phyloP scores from a whole-genome alignment of 2,888 invertebrate species.

The Leucania comma region DNA sequence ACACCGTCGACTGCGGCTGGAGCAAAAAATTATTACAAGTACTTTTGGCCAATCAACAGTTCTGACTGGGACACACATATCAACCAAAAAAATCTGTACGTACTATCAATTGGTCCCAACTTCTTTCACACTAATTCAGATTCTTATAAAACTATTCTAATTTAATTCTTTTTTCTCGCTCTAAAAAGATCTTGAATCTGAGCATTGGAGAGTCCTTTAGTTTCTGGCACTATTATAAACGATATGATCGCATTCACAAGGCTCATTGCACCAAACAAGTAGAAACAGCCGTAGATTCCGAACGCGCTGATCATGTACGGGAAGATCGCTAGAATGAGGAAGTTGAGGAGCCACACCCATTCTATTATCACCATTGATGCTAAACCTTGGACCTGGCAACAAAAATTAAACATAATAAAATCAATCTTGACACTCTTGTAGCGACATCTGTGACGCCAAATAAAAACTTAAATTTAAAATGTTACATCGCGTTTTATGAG shows the following conservation, averaged over 20 bases:
- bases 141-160: background rate
- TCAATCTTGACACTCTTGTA: no score
- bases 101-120: background rate
- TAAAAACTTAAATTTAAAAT: no score
- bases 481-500: no score
- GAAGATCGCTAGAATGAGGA: slow-evolving; percentile 83
- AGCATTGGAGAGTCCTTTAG: slow-evolving; percentile 84
- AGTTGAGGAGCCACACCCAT: slow-evolving; percentile 85
- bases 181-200: slow-evolving; percentile 77
- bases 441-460: no score
- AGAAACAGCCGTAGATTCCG: slow-evolving; percentile 82
- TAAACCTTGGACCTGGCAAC: slow-evolving; percentile 80
- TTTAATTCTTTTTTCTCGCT: slow-evolving; percentile 56
- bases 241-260: slow-evolving; percentile 74
- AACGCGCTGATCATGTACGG: slow-evolving; percentile 75
- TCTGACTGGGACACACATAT: no score
- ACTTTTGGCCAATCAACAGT: no score
- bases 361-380: slow-evolving; percentile 84
- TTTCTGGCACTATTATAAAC: slow-evolving; percentile 84
- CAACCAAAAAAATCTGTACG: background rate
- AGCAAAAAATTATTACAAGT: no score
- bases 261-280: slow-evolving; percentile 77
- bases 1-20: no score
- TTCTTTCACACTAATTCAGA: background rate
- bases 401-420: background rate